Evolutionary conservation across 23 tunicate species (phyloP), one percentile per base, ranked within the genome.

Genomic region (Styela clava): DNA sequence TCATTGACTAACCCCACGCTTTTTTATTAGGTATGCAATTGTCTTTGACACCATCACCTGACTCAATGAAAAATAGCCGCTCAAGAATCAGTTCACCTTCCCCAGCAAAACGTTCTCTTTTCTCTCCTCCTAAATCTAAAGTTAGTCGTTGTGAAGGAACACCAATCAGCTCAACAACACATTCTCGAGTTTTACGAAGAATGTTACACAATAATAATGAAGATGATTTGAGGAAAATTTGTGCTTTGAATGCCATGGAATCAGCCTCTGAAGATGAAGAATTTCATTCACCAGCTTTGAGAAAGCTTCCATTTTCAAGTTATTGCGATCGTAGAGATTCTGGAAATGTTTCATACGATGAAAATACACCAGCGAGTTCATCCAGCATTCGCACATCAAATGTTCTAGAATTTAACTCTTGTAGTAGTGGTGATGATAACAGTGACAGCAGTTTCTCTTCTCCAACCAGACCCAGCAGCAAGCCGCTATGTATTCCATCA

Each of bases 361-460:
- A 69, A 22, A 78, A 83, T 25, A 63, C 71, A 20, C 84, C 88
- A 28, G 34, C 70, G 23, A 52, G 79, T 16, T 67, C 85, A 27
- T 44, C 56, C 56, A 71, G 73, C 3, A 82, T 82, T 30, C 52
- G 83, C 20, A 56, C 68, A 68, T 83, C 92, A 2, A 33, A 74
- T 23, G 73, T 78, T 2, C 21, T 88, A 61, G 86, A 69, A 29
- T 88, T 88, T 35, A 74, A 81, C 32, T 91, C 90, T 0, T 64
- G 83, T 67, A 89, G 95, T 33, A 91, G 97, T 61, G 97, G 97
- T 1, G 97, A 91, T n/a, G 97, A 91, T 36, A 89, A 85, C 78
- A 72, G 87, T 28, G 97, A 86, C 62, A 81, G 86, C 69, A 81
- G 84, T 44, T 91, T 91, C 63, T 86, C 85, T 33, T 91, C 97